phyloP scores from a whole-genome alignment of 2,113 vertebrate species.

The Speoplatyrhinus poulsoni region DNA sequence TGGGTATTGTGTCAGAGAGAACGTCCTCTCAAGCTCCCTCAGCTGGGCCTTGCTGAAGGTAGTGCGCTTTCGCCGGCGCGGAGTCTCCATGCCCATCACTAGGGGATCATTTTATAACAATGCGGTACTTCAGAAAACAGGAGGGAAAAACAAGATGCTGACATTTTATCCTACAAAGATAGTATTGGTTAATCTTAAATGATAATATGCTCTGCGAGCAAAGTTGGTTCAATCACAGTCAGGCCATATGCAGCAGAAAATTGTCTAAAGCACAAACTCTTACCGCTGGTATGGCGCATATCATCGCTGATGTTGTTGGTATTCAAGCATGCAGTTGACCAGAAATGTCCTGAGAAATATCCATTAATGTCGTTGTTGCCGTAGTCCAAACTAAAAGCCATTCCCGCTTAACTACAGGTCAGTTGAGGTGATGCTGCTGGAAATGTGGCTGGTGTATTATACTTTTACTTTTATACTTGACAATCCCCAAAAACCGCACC shows the following conservation, averaged over 20 bases:
- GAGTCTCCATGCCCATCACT: conserved; percentile 5
- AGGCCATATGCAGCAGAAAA: neutral
- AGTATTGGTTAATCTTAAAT: neutral
- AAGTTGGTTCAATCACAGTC: neutral
- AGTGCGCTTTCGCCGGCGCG: conserved; percentile 74
- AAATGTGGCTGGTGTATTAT: neutral
- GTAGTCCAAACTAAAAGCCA: conserved; percentile 44
- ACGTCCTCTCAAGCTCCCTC: conserved; percentile 79
- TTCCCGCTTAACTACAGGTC: neutral
- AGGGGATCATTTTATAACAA: neutral
- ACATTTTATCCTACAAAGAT: neutral
- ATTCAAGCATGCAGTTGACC: conserved; percentile 18
- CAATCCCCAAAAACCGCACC: conserved; percentile 8
- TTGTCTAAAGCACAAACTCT: conserved; percentile 6
- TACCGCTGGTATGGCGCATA: conserved; percentile 42
- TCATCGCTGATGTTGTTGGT: conserved; percentile 17
- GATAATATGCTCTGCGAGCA: neutral
- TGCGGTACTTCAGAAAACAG: conserved; percentile 13
- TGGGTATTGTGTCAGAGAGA: conserved; percentile 79
- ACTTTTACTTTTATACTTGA: conserved; percentile 47
- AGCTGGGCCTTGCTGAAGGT: conserved; percentile 83
- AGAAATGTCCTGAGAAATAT: conserved; percentile 39
- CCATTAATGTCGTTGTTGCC: conserved; percentile 13
- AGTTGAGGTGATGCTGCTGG: neutral
- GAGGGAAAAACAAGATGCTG: neutral